Base-by-base conservation (phyloP, 2,797 vertebrate species). In the Cyprinella venusta region DNA sequence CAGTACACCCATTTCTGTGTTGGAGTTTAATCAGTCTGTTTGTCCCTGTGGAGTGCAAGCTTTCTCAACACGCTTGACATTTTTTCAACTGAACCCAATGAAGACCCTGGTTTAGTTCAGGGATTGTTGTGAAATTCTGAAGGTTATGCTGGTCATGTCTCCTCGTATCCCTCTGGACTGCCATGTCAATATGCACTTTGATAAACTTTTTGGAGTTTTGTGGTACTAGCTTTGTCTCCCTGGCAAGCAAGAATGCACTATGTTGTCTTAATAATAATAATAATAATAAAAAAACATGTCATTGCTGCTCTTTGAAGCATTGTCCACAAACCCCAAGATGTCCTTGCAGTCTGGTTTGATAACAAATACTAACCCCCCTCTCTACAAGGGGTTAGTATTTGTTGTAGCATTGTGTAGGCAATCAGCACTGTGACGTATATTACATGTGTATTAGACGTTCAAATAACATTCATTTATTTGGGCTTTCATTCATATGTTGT, bases 251-350 rank as follows among this genome's bases (percentile, higher is more conserved):
- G 16, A 24, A 19, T 30, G 26, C 36, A 15, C 19, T 48, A 21
- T 83, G 54, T 78, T 83, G 54, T 71, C 9, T 50, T 69, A 48
- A 42, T 10, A 42, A 42, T 48, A 48, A 76, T 40, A 54, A 16
- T n/a, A n/a, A n/a, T n/a, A n/a, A n/a, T n/a, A 42, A 13, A 48
- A 48, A 48, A 48, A 16, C 2, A 42, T 18, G 8, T 45, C 54
- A 48, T 30, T 26, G 21, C 15, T 50, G 36, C 38, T 61, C 15
- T 50, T 33, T 45, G 24, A n/a, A 30, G 59, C 21, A 5, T 64
- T 54, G 52, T 48, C 38, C 56, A 19, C 21, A 52, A 24, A 26
- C 36, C n/a, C 26, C 26, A 30, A 30, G 26, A 63, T 63, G 61
- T 30, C 15, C 1, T 63, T 3, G 3, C 26, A 16, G 24, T 30